These are phyloP conservation scores for Lagocephalus sceleratus DNA, from an alignment of 2,797 vertebrate genomes.

Conservation along the genomic window DNA sequence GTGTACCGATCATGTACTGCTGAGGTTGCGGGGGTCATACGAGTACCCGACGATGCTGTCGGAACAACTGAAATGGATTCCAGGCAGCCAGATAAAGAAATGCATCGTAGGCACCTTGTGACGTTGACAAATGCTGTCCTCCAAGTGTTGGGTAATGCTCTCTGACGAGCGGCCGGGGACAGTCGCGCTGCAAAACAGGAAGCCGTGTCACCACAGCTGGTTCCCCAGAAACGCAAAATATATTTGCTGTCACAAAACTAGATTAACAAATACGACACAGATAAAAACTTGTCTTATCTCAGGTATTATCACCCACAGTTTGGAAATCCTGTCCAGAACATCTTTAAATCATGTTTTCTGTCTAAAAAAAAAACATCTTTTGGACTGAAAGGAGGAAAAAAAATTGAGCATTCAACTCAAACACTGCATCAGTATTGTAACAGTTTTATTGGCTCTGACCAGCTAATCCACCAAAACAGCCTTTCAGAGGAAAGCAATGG, in stretches of 20 bases:
- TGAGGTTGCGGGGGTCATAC: conserved; percentile 44
- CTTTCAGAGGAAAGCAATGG: conserved; percentile 18
- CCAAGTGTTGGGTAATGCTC: conserved; percentile 70
- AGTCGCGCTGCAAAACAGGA: conserved; percentile 59
- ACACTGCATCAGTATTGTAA: conserved; percentile 17
- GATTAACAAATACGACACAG: no score
- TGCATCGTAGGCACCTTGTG: conserved; percentile 64
- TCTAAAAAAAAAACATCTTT: no score
- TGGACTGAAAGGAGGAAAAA: no score
- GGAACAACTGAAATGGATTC: conserved; percentile 58
- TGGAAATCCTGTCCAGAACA: background rate
- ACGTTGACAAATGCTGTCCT: conserved; percentile 78
- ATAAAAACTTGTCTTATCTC: no score
- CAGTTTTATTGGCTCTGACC: conserved; percentile 25
- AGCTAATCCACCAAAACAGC: conserved; percentile 15
- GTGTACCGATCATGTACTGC: conserved; percentile 13
- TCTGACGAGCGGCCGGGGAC: conserved; percentile 63
- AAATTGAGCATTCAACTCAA: conserved; percentile 5
- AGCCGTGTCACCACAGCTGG: conserved; percentile 12
- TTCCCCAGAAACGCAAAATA: no score
- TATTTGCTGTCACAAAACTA: no score
- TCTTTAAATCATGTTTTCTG: background rate
- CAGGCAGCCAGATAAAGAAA: conserved; percentile 54
- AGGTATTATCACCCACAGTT: no score
- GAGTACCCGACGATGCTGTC: conserved; percentile 31